Conservation (phyloP, 2,797 vertebrate species). For the Dromococcyx pavoninus region DNA sequence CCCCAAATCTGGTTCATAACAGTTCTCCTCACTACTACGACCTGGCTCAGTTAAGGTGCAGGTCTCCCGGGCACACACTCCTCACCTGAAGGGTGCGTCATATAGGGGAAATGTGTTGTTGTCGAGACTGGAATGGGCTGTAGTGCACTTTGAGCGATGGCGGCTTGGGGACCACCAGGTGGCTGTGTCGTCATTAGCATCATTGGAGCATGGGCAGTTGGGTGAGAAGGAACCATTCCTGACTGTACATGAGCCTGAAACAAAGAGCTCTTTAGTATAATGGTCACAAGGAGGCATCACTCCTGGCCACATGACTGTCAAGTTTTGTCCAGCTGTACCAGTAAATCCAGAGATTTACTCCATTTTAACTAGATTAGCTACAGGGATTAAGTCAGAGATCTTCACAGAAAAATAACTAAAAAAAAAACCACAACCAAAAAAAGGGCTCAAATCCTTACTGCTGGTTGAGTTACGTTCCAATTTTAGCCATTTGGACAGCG, state of each 20-base stretch:
- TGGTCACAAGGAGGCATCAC: slow-evolving; percentile 61
- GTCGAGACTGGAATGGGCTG: slow-evolving; percentile 98
- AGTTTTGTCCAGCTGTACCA: slow-evolving; percentile 6
- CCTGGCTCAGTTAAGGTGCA: slow-evolving; percentile 61
- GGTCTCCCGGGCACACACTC: slow-evolving; percentile 79
- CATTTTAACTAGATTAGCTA: not conserved
- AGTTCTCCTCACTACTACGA: not conserved
- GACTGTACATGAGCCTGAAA: slow-evolving; percentile 98
- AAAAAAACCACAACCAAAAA: not conserved
- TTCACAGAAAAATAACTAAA: not conserved
- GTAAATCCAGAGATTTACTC: slow-evolving; percentile 43
- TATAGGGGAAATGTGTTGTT: slow-evolving; percentile 97
- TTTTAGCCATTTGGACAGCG: not conserved
- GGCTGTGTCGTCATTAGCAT: slow-evolving; percentile 99
- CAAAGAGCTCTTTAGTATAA: slow-evolving; percentile 77
- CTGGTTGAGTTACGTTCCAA: not conserved
- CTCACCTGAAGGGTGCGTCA: slow-evolving; percentile 97
- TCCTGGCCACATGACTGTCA: slow-evolving; percentile 60
- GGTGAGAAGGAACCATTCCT: slow-evolving; percentile 93
- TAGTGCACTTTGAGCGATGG: slow-evolving; percentile 91
- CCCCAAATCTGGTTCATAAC: not conserved
- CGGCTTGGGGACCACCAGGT: slow-evolving; percentile 92
- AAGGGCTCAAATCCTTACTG: not conserved
- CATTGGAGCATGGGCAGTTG: slow-evolving; percentile 91
- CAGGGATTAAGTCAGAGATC: slow-evolving; percentile 24